Conservation (phyloP, 2,797 vertebrate species). For the Phrynocephalus forsythii region DNA sequence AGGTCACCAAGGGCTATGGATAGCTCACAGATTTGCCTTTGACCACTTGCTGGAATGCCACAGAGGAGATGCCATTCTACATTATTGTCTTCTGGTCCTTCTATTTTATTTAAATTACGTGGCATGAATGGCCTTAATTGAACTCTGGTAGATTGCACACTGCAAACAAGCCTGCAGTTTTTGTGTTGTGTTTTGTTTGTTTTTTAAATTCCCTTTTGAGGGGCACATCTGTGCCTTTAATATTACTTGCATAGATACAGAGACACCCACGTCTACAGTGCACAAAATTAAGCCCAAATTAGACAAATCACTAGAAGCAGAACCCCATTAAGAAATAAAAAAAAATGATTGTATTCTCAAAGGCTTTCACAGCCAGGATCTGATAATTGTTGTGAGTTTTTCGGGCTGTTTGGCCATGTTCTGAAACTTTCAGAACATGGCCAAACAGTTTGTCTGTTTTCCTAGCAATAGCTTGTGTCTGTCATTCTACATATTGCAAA, state of each 20-base stretch:
- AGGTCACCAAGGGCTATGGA: neutral
- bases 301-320: too few relatives aligned
- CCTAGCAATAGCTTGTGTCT: too few relatives aligned
- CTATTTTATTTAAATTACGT: neutral
- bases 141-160: neutral
- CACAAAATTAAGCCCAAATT: too few relatives aligned
- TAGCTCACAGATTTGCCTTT: neutral
- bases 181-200: neutral
- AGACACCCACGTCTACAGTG: neutral
- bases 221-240: neutral
- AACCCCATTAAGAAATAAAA: too few relatives aligned
- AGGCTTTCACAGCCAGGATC: too few relatives aligned
- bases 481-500: too few relatives aligned
- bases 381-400: too few relatives aligned
- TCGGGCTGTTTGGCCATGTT: too few relatives aligned
- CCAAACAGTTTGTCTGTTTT: too few relatives aligned
- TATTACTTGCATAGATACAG: neutral
- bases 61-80: constrained; percentile 7
- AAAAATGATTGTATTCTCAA: too few relatives aligned
- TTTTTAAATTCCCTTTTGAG: neutral
- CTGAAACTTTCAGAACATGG: too few relatives aligned
- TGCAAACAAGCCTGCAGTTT: neutral
- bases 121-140: neutral
- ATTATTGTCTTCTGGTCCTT: neutral
- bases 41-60: neutral